Evolutionary conservation across 2,888 invertebrate genomes (phyloP), one percentile per base, ranked within the genome.

Genomic region (Xylophagus ater): DNA sequence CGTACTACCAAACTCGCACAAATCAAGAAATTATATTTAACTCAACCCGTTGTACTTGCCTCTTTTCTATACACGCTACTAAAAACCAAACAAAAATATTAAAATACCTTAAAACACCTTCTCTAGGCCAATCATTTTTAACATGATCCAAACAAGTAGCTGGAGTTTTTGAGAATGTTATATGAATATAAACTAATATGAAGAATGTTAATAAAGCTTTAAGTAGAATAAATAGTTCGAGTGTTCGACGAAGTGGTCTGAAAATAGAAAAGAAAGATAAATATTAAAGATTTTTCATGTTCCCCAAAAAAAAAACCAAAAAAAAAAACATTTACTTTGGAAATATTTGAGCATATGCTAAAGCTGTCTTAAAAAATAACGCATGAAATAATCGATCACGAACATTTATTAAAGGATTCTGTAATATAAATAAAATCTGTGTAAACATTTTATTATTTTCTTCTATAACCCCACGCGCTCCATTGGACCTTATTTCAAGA

Each of bases 371-470:
- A 59, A 92, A 83, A 66, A 98, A 94, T 50, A 98, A 70, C 10
- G 93, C 92, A 67, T 94, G 89, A 62, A 96, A 96, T 38, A 96
- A 68, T 50, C 93, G 74, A 61, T 94, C 93, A 53, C 94, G 71
- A 42, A 93, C 85, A 66, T 81, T 84, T 55, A 86, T 78, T 46
- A 88, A 62, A 25, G 85, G 82, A 58, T 84, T 85, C 62, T 80
- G 76, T 8, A 49, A 45, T 9, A 29, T 15, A 29, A 48, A 46
- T 12, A 29, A 41, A 15, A 40, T 12, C n/a, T 13, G 7, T n/a
- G n/a, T n/a, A n/a, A n/a, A n/a, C n/a, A n/a, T n/a, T n/a, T n/a
- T n/a, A n/a, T n/a, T n/a, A n/a, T n/a, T n/a, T n/a, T n/a, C n/a
- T n/a, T n/a, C n/a, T n/a, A n/a, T n/a, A n/a, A n/a, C n/a, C n/a